phyloP scores from a whole-genome alignment of 2,797 vertebrate genomes.

The Parauchenoglanis punctatus region DNA sequence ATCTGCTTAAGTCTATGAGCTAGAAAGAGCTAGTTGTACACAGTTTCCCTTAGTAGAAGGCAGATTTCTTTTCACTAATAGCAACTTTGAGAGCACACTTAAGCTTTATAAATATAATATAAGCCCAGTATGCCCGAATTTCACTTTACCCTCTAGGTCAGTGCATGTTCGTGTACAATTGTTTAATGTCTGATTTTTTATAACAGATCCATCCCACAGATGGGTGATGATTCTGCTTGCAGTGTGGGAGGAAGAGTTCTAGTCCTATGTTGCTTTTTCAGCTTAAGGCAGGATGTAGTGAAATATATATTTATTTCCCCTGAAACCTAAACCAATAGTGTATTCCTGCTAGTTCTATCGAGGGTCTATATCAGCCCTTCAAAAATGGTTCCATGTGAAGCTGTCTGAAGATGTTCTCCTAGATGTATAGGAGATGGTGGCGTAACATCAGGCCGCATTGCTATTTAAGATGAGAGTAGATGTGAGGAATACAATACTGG shows the following conservation, averaged over 20 bases:
- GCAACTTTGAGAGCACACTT: neutral
- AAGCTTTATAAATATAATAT: conserved; percentile 23
- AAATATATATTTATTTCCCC: conserved; percentile 23
- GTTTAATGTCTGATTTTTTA: conserved; percentile 21
- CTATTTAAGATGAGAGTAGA: no score
- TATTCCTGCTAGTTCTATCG: conserved; percentile 5
- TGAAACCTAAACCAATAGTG: conserved; percentile 1
- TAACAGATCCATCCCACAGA: conserved; percentile 33
- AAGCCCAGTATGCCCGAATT: conserved; percentile 5
- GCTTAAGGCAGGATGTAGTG: conserved; percentile 18
- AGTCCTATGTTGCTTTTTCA: neutral
- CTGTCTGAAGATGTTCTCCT: conserved; percentile 1
- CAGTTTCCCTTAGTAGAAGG: neutral
- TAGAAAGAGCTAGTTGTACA: neutral
- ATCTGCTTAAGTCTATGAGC: neutral
- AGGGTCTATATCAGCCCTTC: neutral
- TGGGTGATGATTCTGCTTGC: conserved; percentile 7
- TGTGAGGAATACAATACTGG: neutral
- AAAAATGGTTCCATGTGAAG: neutral
- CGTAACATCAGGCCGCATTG: neutral
- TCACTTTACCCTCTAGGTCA: conserved; percentile 18
- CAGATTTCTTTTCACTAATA: conserved; percentile 10
- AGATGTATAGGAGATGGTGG: neutral
- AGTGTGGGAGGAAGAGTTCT: conserved; percentile 31
- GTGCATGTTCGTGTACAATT: conserved; percentile 10